phyloP scores from a whole-genome alignment of 2,113 vertebrate genomes.

The Myxocyprinus asiaticus region DNA sequence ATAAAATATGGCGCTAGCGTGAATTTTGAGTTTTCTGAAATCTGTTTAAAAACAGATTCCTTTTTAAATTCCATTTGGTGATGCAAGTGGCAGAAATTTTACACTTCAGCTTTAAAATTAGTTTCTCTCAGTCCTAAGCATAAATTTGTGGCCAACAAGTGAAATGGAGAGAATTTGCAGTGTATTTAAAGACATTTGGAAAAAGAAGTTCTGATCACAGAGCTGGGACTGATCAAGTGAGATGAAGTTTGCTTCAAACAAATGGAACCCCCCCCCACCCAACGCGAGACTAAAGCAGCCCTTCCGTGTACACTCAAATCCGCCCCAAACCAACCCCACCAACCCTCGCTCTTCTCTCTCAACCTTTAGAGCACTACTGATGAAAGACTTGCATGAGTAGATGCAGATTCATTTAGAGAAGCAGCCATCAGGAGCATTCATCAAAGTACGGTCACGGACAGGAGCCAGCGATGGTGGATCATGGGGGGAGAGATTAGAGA shows the following conservation, averaged over 20 bases:
- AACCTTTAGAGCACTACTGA: constrained; percentile 41
- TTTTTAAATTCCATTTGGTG: too few relatives aligned
- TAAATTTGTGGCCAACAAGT: too few relatives aligned
- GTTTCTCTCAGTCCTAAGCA: too few relatives aligned
- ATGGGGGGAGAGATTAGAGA: neutral
- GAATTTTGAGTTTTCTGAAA: too few relatives aligned
- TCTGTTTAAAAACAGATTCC: too few relatives aligned
- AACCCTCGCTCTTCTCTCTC: neutral
- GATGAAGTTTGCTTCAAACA: constrained; percentile 57
- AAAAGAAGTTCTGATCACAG: constrained; percentile 63
- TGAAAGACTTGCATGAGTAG: constrained; percentile 60
- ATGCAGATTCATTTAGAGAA: constrained; percentile 64
- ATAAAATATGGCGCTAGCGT: too few relatives aligned
- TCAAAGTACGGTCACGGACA: constrained; percentile 49
- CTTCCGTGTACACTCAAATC: constrained; percentile 32
- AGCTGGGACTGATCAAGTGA: constrained; percentile 58
- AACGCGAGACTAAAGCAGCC: constrained; percentile 16
- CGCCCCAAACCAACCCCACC: constrained; percentile 33
- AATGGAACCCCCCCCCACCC: too few relatives aligned
- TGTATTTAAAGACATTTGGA: constrained; percentile 52
- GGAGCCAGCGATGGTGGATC: constrained; percentile 3
- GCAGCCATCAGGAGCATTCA: constrained; percentile 65
- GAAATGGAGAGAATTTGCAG: too few relatives aligned
- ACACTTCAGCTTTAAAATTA: too few relatives aligned
- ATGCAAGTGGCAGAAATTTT: too few relatives aligned